Evolutionary conservation across 2,113 vertebrate species (phyloP), one percentile per base, ranked within the genome.

Genomic region (Danio rerio): DNA sequence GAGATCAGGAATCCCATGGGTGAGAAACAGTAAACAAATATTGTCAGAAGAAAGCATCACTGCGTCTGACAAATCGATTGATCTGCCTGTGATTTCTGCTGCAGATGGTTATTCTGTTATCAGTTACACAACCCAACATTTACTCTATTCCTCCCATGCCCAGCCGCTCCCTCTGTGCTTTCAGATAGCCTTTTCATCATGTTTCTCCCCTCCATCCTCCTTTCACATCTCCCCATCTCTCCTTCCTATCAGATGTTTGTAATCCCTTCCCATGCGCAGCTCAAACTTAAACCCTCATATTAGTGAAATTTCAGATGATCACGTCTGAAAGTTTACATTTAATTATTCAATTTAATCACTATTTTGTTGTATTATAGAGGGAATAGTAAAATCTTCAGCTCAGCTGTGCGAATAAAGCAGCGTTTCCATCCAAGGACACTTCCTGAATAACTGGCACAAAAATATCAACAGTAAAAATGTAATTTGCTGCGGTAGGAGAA

Each of bases 21-120:
- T 47, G 40, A 55, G 15, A 50, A 9, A 73, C 8, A 55, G 31
- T 31, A 31, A 56, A 16, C 20, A 80, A 69, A 69, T 63, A 80
- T 11, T 18, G n/a, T 6, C 47, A 21, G 53, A 65, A 71, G 18
- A 58, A 65, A 52, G 11, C 72, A 40, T 12, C 49, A 55, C n/a
- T 42, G 16, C 21, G 65, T 81, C 79, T n/a, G 52, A 68, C 62
- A 61, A 53, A 50, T 71, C 43, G 73, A 76, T 78, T 78, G 76
- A 43, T 72, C 47, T 18, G 80, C 43, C 63, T 71, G 18, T 63
- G 75, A 78, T 78, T 78, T 63, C 9, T 31, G 45, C 53, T 45
- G 21, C 62, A 20, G 50, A 68, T 56, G 8, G 16, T 20, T 9
- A 9, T 52, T 2, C 6, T 59, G 50, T 83, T 77, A 83, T 78